phyloP scores from a whole-genome alignment of 2,888 invertebrate genomes.

The Rugalucina vietnamica region DNA sequence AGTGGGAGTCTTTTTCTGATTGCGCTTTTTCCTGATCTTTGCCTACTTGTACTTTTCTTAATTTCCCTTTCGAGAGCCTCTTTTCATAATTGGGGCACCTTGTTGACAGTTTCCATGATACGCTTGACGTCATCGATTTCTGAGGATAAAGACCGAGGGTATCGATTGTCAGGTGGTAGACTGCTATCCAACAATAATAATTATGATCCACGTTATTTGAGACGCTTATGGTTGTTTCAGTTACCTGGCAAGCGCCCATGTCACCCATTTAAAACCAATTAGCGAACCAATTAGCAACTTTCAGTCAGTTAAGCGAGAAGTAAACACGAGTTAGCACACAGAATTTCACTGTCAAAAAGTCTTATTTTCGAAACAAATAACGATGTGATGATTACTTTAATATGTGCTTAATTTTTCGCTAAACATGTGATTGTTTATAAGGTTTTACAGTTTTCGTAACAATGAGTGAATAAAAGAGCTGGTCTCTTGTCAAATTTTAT shows the following conservation, averaged over 20 bases:
- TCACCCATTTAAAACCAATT: background rate
- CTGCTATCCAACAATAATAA: background rate
- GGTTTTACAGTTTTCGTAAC: background rate
- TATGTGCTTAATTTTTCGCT: background rate
- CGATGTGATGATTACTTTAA: background rate
- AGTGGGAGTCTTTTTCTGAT: too few relatives aligned
- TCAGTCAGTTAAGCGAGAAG: background rate
- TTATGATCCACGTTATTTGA: background rate
- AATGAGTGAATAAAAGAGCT: background rate
- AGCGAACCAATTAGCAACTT: background rate
- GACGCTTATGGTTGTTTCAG: background rate
- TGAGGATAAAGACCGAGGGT: slow-evolving; percentile 11
- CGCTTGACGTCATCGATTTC: background rate
- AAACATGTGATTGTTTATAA: background rate
- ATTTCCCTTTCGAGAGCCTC: background rate
- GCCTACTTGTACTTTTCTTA: too few relatives aligned
- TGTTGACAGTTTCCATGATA: slow-evolving; percentile 6
- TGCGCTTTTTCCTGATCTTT: too few relatives aligned
- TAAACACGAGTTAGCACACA: background rate
- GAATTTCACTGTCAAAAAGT: background rate
- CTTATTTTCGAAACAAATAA: background rate
- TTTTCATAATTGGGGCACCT: slow-evolving; percentile 7
- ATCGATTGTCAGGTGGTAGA: background rate
- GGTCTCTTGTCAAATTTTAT: background rate
- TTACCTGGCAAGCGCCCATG: background rate